A percentile compares a stretch with the other conserved stretches of the same genome.
These are phyloP conservation scores for Eledona agricola DNA, from an alignment of 2,888 invertebrate species.

Conservation along the genomic window DNA sequence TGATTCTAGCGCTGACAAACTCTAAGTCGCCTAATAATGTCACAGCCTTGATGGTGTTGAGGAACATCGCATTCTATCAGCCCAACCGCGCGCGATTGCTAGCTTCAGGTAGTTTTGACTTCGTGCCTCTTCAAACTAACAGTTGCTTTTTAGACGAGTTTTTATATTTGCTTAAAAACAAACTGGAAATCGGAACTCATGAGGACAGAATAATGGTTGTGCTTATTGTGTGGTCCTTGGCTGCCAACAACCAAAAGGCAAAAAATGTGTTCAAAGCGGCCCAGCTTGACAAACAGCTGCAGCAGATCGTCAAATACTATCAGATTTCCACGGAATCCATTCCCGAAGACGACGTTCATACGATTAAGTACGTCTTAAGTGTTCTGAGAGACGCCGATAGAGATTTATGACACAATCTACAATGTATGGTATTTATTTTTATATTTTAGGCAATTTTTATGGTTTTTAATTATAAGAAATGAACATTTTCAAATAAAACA, in stretches of 20 bases:
- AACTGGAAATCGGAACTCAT: slow-evolving; percentile 60
- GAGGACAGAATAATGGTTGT: slow-evolving; percentile 64
- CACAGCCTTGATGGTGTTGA: slow-evolving; percentile 63
- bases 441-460: too few species aligned
- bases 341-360: slow-evolving; percentile 49
- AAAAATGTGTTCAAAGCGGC: slow-evolving; percentile 66
- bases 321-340: slow-evolving; percentile 55
- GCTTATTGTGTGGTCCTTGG: slow-evolving; percentile 72
- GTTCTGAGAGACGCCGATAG: slow-evolving; percentile 51
- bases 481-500: too few species aligned
- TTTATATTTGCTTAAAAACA: slow-evolving; percentile 62
- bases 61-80: slow-evolving; percentile 67
- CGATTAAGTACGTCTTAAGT: slow-evolving; percentile 54
- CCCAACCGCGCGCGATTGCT: slow-evolving; percentile 65
- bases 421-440: too few species aligned
- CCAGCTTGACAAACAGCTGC: slow-evolving; percentile 63
- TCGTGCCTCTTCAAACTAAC: too few species aligned
- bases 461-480: too few species aligned
- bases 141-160: slow-evolving; percentile 62
- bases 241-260: slow-evolving; percentile 76
- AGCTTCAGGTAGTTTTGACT: slow-evolving; percentile 60
- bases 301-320: slow-evolving; percentile 62
- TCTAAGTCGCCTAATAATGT: slow-evolving; percentile 52
- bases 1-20: slow-evolving; percentile 54
- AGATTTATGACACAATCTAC: slow-evolving; percentile 22